Evolutionary conservation across 1,140 invertebrate genomes (phyloP).

Genomic region (Dreissena polymorpha): DNA sequence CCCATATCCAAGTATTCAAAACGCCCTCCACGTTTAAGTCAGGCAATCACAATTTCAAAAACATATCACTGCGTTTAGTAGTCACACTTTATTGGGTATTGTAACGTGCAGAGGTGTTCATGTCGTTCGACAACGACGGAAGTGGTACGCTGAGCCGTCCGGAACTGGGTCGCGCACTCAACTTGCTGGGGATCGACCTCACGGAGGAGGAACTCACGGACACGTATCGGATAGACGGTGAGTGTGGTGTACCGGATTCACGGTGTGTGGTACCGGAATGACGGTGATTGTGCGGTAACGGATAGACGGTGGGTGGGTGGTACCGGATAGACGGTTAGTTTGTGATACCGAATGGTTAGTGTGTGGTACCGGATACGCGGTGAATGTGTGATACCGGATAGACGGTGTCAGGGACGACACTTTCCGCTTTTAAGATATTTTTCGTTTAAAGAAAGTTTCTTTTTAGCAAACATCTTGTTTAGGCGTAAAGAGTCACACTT

Average conservation of each 20-base stretch:
- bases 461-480: no score
- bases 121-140: slow-evolving; percentile 7
- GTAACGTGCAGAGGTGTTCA: slow-evolving; percentile 12
- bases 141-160: neutral
- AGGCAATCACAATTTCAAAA: no score
- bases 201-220: slow-evolving; percentile 18
- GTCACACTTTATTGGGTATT: no score
- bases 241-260: neutral
- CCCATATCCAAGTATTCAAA: no score
- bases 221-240: slow-evolving; percentile 26
- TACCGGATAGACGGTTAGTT: neutral
- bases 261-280: neutral
- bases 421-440: no score
- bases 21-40: no score
- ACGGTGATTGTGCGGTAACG: neutral
- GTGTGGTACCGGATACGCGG: no score
- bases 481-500: no score
- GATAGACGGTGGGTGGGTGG: neutral
- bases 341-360: neutral
- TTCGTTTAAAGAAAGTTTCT: no score
- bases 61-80: no score
- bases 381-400: no score
- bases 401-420: no score
- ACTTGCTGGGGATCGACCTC: slow-evolving; percentile 22
- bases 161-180: slow-evolving; percentile 14